These are phyloP conservation scores for Gallinago nigripennis DNA, from an alignment of 2,797 vertebrate species.

Conservation along the genomic window DNA sequence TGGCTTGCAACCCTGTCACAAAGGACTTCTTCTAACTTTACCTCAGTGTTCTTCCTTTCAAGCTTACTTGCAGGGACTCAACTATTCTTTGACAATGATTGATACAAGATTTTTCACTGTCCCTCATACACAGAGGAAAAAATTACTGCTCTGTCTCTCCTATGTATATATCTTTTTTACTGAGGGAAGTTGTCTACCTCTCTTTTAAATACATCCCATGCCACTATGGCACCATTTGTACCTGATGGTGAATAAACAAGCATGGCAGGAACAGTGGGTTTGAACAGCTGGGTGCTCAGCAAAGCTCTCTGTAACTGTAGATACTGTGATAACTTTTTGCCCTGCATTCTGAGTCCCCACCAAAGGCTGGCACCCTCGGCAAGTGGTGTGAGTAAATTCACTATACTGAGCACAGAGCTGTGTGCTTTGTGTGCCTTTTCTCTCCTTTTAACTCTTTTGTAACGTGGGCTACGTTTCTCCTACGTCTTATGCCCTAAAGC, in stretches of 20 bases:
- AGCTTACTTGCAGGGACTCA: not conserved
- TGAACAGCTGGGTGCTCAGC: not conserved
- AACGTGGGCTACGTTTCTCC: not conserved
- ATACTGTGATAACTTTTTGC: not conserved
- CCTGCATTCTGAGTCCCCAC: not conserved
- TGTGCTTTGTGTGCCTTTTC: not conserved
- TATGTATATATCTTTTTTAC: not conserved
- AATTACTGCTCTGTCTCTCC: not conserved
- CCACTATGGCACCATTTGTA: not conserved
- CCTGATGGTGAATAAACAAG: not conserved
- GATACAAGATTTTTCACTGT: not conserved
- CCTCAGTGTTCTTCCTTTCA: not conserved
- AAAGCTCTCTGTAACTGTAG: not conserved
- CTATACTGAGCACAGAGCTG: fast-evolving
- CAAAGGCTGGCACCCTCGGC: not conserved
- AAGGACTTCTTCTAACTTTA: not conserved
- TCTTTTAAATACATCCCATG: not conserved
- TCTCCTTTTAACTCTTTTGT: not conserved
- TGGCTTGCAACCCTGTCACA: not conserved
- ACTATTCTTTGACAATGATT: not conserved
- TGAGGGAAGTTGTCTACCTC: not conserved
- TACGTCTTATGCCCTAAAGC: not conserved
- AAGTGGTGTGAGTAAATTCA: not conserved
- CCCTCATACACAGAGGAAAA: not conserved
- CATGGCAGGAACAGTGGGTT: not conserved